Evolutionary conservation across 1,140 invertebrate species (phyloP), one percentile per base, ranked within the genome.

Genomic region (Riptortus pedestris): DNA sequence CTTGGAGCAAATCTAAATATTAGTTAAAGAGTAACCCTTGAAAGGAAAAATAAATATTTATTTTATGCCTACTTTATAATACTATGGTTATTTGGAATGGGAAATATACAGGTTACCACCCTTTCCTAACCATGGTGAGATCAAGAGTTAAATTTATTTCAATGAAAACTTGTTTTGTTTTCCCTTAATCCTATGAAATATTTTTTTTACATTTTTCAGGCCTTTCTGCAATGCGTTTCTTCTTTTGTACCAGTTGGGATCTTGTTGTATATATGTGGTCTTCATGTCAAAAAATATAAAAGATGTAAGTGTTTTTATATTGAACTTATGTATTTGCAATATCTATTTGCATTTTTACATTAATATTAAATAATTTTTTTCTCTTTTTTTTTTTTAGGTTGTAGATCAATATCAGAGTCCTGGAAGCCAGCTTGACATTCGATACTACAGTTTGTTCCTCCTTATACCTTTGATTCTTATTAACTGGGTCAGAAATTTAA

Each of bases 191-290:
- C n/a, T n/a, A n/a, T n/a, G n/a, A n/a, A n/a, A n/a, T n/a, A n/a
- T n/a, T n/a, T n/a, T n/a, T n/a, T n/a, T 26, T 27, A 18, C 18
- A 26, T 55, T 43, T 77, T 77, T 27, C 74, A 85, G 84, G 63
- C 74, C 77, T 33, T 71, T 83, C 11, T 81, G 85, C 3, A 85
- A 87, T 70, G 73, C 78, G 1, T 87, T 89, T 70, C 78, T 93
- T 22, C 79, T 89, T 24, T 76, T 90, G 33, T 90, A 90, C 63
- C 90, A 93, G 75, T 79, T 93, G 62, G 91, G 91, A 4, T 91
- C 91, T 62, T 93, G 90, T 73, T 91, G 88, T 75, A 88, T 92
- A 0, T 93, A 93, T 75, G 82, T 91, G 22, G 83, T 93, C 0
- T 93, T 93, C 73, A 84, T 92, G 4, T 81, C 87, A 1, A 81